Conservation (phyloP, 2,888 invertebrate species). For the Lasioglossum villosulum region DNA sequence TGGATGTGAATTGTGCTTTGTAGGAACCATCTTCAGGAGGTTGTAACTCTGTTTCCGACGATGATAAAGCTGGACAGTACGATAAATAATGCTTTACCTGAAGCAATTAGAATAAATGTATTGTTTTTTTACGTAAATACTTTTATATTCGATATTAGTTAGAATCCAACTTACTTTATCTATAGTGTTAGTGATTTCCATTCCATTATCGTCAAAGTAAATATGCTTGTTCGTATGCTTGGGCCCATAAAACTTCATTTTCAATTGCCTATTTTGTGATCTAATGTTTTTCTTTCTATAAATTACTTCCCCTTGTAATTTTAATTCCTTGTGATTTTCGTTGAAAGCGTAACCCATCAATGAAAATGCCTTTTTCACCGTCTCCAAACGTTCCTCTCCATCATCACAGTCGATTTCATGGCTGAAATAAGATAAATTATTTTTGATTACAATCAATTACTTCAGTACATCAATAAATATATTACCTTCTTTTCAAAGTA, state of each 20-base stretch:
- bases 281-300: slow-evolving; percentile 88
- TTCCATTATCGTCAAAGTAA: slow-evolving; percentile 89
- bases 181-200: slow-evolving; percentile 84
- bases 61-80: slow-evolving; percentile 72
- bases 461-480: background rate
- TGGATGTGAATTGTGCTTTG: slow-evolving; percentile 80
- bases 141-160: background rate
- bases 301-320: slow-evolving; percentile 86
- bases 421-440: slow-evolving; percentile 80
- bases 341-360: slow-evolving; percentile 86
- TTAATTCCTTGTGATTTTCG: slow-evolving; percentile 75
- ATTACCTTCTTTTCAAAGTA: slow-evolving; percentile 86
- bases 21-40: slow-evolving; percentile 79
- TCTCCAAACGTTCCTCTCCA: slow-evolving; percentile 84
- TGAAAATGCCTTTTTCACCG: slow-evolving; percentile 88
- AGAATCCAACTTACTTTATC: slow-evolving; percentile 77
- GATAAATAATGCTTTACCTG: slow-evolving; percentile 78
- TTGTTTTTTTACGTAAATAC: background rate
- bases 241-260: slow-evolving; percentile 84
- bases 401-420: slow-evolving; percentile 86
- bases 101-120: slow-evolving; percentile 28
- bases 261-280: slow-evolving; percentile 86
- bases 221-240: slow-evolving; percentile 86
- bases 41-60: slow-evolving; percentile 72
- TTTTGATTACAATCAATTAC: background rate